Evolutionary conservation across 2,797 vertebrate species (phyloP).

Genomic region (Spea hammondii): DNA sequence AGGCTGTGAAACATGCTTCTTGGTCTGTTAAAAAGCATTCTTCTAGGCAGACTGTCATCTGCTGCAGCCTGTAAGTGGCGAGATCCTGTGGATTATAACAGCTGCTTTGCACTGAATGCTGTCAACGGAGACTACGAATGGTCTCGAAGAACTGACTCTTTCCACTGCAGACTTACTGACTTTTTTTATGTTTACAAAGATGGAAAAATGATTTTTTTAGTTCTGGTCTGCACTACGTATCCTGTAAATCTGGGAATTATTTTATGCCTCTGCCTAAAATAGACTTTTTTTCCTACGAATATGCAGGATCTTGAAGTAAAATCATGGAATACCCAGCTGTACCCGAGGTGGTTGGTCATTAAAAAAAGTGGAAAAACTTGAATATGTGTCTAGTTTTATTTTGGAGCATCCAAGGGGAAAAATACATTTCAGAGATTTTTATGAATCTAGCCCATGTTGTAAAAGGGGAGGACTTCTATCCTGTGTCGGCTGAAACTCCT

Average conservation of each 20-base stretch:
- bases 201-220: conserved; percentile 1
- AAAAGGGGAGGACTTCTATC: too few relatives aligned
- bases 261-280: conserved; percentile 30
- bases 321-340: conserved; percentile 18
- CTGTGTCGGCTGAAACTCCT: too few relatives aligned
- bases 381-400: too few relatives aligned
- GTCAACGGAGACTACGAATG: not conserved
- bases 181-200: conserved; percentile 29
- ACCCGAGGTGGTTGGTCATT: conserved; percentile 9
- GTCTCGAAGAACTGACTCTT: conserved; percentile 6
- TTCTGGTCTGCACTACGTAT: conserved; percentile 40
- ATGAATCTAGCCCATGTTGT: too few relatives aligned
- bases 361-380: not conserved
- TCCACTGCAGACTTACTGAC: conserved; percentile 1
- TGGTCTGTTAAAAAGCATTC: conserved; percentile 2
- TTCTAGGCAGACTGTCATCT: conserved; percentile 13
- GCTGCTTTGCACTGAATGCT: conserved; percentile 29
- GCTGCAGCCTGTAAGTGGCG: conserved; percentile 13
- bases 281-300: conserved; percentile 10
- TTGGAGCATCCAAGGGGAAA: too few relatives aligned
- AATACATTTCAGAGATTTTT: too few relatives aligned
- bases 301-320: conserved; percentile 17
- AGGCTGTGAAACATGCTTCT: not conserved
- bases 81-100: conserved; percentile 44
- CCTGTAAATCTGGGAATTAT: conserved; percentile 28